Conservation (phyloP, 2,888 invertebrate species). For the Nemurella pictetii region DNA sequence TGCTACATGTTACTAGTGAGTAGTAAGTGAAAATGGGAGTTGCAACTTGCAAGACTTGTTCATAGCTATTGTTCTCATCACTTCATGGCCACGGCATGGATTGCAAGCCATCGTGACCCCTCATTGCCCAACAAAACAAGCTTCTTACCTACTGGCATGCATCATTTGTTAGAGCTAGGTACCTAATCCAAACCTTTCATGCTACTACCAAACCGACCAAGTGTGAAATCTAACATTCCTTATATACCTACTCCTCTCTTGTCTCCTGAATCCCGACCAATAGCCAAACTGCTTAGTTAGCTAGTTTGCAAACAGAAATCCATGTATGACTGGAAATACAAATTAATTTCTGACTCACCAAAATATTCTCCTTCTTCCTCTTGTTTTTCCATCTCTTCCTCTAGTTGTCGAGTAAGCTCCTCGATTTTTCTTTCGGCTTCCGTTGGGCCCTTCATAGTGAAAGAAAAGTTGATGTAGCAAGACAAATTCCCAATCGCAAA, state of each 20-base stretch:
- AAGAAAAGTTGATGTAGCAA: too few relatives aligned
- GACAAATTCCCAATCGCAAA: background rate
- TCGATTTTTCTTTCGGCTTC: conserved; percentile 93
- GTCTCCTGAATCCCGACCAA: background rate
- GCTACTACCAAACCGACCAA: background rate
- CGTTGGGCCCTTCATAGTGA: conserved; percentile 68
- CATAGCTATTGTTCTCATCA: background rate
- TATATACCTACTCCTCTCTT: background rate
- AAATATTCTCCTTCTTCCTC: conserved; percentile 96
- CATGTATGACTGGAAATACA: too few relatives aligned
- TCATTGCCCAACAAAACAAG: background rate
- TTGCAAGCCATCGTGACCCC: background rate
- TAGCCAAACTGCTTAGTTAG: background rate
- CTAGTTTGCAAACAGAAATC: background rate
- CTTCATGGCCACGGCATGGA: background rate
- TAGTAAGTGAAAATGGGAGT: background rate
- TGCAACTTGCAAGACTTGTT: background rate
- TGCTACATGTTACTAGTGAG: background rate
- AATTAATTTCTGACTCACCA: conserved; percentile 65
- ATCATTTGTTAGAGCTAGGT: background rate
- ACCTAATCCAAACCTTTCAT: background rate
- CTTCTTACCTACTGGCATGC: background rate
- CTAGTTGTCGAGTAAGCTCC: conserved; percentile 86
- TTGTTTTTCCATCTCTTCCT: conserved; percentile 94
- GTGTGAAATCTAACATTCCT: background rate